Evolutionary conservation across 1,140 invertebrate species (phyloP).

Genomic region (Cryptotermes secundus): DNA sequence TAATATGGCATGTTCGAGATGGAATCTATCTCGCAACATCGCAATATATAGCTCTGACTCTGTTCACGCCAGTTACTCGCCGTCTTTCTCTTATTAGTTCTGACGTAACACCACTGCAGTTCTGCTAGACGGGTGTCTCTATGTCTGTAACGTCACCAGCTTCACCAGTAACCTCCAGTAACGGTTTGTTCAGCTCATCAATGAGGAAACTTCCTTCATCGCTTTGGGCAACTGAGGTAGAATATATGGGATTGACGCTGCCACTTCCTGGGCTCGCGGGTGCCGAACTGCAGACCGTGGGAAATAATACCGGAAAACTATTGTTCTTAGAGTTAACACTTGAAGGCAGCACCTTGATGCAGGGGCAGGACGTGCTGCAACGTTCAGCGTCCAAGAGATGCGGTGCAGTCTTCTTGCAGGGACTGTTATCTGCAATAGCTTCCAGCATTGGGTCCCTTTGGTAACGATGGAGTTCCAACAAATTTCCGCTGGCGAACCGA

Average conservation of each 20-base stretch:
- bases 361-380: neutral
- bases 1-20: too few relatives aligned
- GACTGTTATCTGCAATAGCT: constrained; percentile 52
- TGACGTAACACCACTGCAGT: too few relatives aligned
- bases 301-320: neutral
- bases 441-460: constrained; percentile 45
- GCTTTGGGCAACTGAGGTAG: neutral
- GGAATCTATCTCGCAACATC: too few relatives aligned
- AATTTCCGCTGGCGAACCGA: constrained; percentile 70
- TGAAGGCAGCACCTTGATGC: neutral
- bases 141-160: neutral
- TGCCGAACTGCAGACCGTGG: constrained; percentile 1
- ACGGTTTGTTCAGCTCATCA: neutral
- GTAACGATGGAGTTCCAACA: constrained; percentile 61
- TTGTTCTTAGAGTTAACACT: constrained; percentile 36
- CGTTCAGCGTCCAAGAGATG: neutral
- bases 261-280: neutral
- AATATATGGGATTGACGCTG: neutral
- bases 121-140: neutral
- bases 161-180: neutral
- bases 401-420: constrained; percentile 40
- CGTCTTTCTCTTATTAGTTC: too few relatives aligned
- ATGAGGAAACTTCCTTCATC: neutral
- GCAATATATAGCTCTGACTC: too few relatives aligned
- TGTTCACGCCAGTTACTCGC: too few relatives aligned